Evolutionary conservation across 2,797 vertebrate species (phyloP), one percentile per base, ranked within the genome.

Genomic region (Xyrichtys novacula): DNA sequence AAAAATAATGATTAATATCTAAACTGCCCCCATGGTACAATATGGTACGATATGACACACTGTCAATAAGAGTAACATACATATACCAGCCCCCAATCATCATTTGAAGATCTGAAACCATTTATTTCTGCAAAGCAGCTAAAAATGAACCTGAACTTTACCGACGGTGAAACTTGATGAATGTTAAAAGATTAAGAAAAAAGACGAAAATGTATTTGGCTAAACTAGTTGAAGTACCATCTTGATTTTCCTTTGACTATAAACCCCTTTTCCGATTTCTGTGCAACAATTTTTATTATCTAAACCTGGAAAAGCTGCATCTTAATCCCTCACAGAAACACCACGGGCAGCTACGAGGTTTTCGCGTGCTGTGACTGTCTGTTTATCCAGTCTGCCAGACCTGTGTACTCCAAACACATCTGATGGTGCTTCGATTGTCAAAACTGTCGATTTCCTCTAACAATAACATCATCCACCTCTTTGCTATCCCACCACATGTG

Each of bases 391-490:
- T 75, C 65, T 66, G 38, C 75, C 85, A 70, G 61, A 62, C 54
- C 47, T 38, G 55, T 54, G 56, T 75, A 65, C 68, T 76, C 60
- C 70, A 83, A 85, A 84, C 81, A 85, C 70, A 78, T 87, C 81
- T 83, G 82, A 85, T 34, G 57, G 32, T 53, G 36, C 74, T 88
- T 84, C 65, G 56, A 67, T 70, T 67, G 12, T 85, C 66, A 75
- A 62, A 86, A 66, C 75, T 84, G 74, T 84, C 72, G 16, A 71
- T 85, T 73, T 74, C 54, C 65, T 74, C 40, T 74, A 88, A 84
- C 73, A 70, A 57, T 84, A 54, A 29, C 65, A 47, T 86, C 80
- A 79, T 85, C 38, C 58, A 19, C 55, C 52, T 26, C 48, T 20
- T 59, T 53, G 67, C 52, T 32, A 6, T 80, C 54, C 56, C 70